These are phyloP conservation scores for Macrotrachela quadricornifera DNA, from an alignment of 1,140 invertebrate species.

Conservation along the genomic window DNA sequence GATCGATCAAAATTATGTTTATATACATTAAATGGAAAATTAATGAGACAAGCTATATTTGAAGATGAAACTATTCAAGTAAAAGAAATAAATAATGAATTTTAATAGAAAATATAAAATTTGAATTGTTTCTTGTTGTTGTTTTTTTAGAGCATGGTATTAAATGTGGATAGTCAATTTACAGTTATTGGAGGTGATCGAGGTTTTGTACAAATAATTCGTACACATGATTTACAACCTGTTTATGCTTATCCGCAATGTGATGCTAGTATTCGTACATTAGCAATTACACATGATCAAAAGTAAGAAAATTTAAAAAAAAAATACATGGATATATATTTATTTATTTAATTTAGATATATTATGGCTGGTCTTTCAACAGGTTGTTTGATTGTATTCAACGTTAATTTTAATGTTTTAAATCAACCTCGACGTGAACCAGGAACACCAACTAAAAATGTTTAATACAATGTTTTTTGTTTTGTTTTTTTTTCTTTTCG, in stretches of 20 bases:
- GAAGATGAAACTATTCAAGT: not conserved
- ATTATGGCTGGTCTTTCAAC: conserved; percentile 80
- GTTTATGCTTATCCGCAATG: conserved; percentile 89
- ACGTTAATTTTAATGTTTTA: conserved; percentile 75
- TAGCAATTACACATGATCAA: conserved; percentile 86
- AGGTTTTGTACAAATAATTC: conserved; percentile 89
- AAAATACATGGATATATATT: not conserved
- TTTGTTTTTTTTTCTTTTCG: no score
- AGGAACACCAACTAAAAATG: no score
- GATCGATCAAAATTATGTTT: conserved; percentile 36
- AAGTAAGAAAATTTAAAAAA: conserved; percentile 44
- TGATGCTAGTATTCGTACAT: conserved; percentile 68
- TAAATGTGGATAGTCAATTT: conserved; percentile 93
- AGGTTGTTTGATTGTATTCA: conserved; percentile 89
- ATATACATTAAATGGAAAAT: conserved; percentile 16
- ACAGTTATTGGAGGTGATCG: conserved; percentile 75
- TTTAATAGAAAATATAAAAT: no score
- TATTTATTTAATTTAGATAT: conserved; percentile 46
- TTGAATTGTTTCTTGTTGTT: no score
- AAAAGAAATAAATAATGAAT: not conserved
- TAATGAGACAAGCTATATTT: conserved; percentile 14
- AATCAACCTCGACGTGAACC: no score
- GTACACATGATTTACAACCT: conserved; percentile 81
- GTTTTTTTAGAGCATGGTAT: conserved; percentile 53
- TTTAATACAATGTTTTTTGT: no score